Conservation (phyloP, 2,113 vertebrate genomes). For the Syrmaticus mikado region DNA sequence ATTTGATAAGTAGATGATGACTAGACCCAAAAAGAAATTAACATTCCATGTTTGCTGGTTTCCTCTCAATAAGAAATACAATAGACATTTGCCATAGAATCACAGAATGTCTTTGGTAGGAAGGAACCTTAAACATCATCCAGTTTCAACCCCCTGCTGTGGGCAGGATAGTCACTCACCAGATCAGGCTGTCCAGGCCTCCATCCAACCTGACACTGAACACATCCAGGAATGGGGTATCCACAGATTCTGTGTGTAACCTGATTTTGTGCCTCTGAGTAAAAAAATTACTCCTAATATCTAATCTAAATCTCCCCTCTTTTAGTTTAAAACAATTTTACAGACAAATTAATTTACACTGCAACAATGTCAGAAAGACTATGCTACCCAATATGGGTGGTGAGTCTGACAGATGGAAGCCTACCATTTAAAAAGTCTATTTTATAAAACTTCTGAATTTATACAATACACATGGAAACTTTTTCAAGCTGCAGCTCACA, state of each 20-base stretch:
- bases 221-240: not conserved
- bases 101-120: not conserved
- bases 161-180: not conserved
- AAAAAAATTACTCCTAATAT: not conserved
- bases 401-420: not conserved
- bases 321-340: not conserved
- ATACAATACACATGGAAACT: not conserved
- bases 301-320: not conserved
- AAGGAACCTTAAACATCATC: not conserved
- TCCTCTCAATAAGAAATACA: not conserved
- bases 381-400: not conserved
- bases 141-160: not conserved
- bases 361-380: not conserved
- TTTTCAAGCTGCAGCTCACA: not conserved
- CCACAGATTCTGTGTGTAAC: not conserved
- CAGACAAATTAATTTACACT: not conserved
- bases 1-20: not conserved
- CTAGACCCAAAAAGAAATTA: slow-evolving; percentile 36
- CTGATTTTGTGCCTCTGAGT: not conserved
- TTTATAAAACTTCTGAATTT: not conserved
- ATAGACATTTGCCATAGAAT: not conserved
- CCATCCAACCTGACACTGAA: not conserved
- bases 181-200: not conserved
- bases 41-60: not conserved
- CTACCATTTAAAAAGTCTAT: not conserved